Evolutionary conservation across 2,888 invertebrate genomes (phyloP).

Genomic region (Torymus auratus): DNA sequence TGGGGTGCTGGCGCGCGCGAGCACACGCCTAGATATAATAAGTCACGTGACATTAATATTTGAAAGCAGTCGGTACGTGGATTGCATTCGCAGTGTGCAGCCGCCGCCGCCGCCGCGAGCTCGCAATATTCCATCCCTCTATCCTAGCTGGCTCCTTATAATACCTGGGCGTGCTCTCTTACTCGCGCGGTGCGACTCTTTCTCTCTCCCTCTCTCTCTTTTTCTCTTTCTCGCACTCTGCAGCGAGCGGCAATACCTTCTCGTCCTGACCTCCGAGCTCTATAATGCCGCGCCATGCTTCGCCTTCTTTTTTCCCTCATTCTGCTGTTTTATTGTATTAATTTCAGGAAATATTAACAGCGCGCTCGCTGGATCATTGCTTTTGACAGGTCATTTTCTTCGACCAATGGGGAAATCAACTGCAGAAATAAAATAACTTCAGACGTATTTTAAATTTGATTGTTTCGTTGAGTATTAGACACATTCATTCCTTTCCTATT

Average conservation of each 20-base stretch:
- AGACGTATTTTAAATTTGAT: too few species aligned
- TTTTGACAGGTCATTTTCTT: too few species aligned
- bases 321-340: not conserved
- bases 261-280: not conserved
- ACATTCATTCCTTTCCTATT: too few species aligned
- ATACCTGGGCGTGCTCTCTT: constrained; percentile 18
- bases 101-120: not conserved
- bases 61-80: constrained; percentile 76
- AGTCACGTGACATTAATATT: constrained; percentile 77
- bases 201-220: constrained; percentile 22
- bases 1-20: constrained; percentile 47
- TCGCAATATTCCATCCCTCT: constrained; percentile 50
- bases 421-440: too few species aligned
- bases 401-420: too few species aligned
- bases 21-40: constrained; percentile 74
- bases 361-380: too few species aligned
- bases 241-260: constrained; percentile 9
- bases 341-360: not conserved
- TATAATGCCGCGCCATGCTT: not conserved
- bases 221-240: not conserved
- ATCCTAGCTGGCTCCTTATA: constrained; percentile 27
- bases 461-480: not conserved
- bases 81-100: constrained; percentile 69
- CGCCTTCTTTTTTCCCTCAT: constrained; percentile 1
- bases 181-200: not conserved